Percentiles rank a stretch among this genome's conserved stretches.
Evolutionary conservation across 2,888 invertebrate genomes (phyloP).

Genomic region (Callosobruchus maculatus): DNA sequence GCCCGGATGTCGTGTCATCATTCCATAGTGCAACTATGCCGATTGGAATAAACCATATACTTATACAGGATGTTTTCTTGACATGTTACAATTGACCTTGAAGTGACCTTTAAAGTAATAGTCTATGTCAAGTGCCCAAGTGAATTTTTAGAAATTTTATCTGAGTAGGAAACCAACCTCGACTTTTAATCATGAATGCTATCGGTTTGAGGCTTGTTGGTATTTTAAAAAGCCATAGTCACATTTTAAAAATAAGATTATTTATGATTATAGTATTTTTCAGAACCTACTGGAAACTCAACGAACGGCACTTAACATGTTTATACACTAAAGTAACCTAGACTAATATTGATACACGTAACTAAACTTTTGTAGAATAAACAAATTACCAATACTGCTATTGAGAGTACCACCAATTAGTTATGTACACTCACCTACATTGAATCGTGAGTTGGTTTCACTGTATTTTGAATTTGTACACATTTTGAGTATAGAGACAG

Average conservation of each 20-base stretch:
- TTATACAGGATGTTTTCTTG: too few relatives aligned
- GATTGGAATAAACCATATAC: too few relatives aligned
- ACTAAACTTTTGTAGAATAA: constrained; percentile 2
- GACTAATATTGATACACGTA: background rate
- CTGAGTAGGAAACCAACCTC: too few relatives aligned
- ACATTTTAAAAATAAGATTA: background rate
- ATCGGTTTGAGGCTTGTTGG: background rate
- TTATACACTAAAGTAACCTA: constrained; percentile 1
- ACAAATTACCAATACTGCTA: background rate
- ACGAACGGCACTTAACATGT: constrained; percentile 4
- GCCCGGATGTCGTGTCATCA: too few relatives aligned
- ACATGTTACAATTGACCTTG: too few relatives aligned
- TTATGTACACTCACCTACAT: background rate
- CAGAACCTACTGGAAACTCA: constrained; percentile 9
- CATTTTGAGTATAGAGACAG: too few relatives aligned
- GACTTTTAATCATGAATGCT: background rate
- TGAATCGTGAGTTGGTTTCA: background rate
- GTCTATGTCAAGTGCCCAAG: too few relatives aligned
- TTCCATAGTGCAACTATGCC: too few relatives aligned
- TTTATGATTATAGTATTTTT: constrained; percentile 34
- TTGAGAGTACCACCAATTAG: background rate
- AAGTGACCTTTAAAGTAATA: too few relatives aligned
- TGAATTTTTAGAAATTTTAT: too few relatives aligned
- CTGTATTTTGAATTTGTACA: background rate
- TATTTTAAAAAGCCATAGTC: background rate